Conservation (phyloP, 2,113 vertebrate genomes). For the Lamprologus lemairii region DNA sequence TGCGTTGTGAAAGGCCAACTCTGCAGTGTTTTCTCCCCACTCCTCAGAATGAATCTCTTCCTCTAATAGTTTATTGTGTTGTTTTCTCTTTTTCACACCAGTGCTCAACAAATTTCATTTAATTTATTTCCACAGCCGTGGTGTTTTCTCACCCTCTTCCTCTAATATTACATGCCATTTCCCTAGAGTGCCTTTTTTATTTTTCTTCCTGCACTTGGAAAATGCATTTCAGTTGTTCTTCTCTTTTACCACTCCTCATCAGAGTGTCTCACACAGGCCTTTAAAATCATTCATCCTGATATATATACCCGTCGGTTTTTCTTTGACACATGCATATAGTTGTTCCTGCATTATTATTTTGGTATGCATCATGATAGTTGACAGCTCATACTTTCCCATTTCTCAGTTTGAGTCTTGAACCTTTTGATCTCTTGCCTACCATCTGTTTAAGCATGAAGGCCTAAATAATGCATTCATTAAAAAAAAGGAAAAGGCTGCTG, state of each 20-base stretch:
- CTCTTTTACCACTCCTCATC: neutral
- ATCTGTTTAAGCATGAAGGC: neutral
- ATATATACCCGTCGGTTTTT: neutral
- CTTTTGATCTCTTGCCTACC: neutral
- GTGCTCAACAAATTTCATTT: neutral
- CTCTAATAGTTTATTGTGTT: neutral
- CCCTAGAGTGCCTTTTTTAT: neutral
- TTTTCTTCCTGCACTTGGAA: constrained; percentile 7
- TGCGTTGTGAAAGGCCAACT: neutral
- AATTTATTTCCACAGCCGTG: neutral
- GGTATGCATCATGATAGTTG: neutral
- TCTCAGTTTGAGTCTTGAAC: neutral
- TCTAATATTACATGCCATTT: neutral
- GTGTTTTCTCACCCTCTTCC: neutral
- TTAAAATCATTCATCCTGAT: neutral
- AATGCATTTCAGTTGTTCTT: constrained; percentile 34
- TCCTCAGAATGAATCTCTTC: neutral
- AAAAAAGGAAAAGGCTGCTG: neutral
- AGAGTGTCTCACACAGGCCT: neutral
- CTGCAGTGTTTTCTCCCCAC: neutral
- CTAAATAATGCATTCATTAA: neutral
- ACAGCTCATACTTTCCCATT: neutral
- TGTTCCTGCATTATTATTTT: neutral
- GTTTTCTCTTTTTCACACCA: neutral
- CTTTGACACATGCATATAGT: neutral